Evolutionary conservation across 2,797 vertebrate genomes (phyloP), one percentile per base, ranked within the genome.

Genomic region (Melanotaenia nigrans): DNA sequence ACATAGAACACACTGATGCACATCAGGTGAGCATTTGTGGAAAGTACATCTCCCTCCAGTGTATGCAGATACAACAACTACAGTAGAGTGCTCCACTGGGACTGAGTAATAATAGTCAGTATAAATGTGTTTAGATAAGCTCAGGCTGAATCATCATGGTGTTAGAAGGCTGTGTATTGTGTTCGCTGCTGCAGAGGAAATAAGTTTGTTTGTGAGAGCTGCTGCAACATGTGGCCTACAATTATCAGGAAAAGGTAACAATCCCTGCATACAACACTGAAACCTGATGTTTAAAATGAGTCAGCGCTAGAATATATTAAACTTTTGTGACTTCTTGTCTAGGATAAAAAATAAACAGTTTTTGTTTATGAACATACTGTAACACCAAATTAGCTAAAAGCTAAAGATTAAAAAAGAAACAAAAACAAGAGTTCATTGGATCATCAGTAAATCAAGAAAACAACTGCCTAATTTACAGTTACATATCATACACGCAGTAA

Each of bases 131-230:
- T 13, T 38, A 25, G 24, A 61, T 61, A 16, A 40, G 5, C 36
- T 25, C 11, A 13, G 13, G 36, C 13, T 61, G 51, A 54, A 10
- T 54, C 51, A 54, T 61, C 7, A 25, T 16, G 24, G 14, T 18
- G 5, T 61, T 61, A 61, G 22, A 38, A 40, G 12, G n/a, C 35
- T 5, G 8, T 25, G 16, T 28, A 28, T 42, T 42, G 25, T 16
- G 12, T 25, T 25, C 14, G 45, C 24, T 28, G 7, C 24, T 30
- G 13, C 13, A 22, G 12, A 59, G 22, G n/a, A 60, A 38, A 40
- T 60, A 60, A 60, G n/a, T 28, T 47, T 54, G n/a, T 28, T 47
- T 54, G 51, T 24, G 24, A 25, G n/a, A 54, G 11, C 51, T 54
- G n/a, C 47, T 22, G 10, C 20, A 25, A 54, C 5, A 54, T 54